Evolutionary conservation across 2,888 invertebrate species (phyloP).

Genomic region (Xanthia togata): DNA sequence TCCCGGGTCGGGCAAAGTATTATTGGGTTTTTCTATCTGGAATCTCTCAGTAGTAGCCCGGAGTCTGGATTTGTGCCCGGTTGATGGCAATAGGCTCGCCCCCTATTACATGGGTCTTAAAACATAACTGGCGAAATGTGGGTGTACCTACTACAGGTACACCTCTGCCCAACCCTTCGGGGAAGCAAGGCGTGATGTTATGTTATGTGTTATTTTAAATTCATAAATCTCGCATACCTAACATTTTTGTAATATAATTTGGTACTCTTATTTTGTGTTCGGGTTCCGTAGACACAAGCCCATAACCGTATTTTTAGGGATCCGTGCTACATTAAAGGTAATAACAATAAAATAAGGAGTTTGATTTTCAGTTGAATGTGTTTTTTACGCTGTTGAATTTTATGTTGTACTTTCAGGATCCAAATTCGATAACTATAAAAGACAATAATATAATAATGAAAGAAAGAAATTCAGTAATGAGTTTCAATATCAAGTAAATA

Average conservation of each 20-base stretch:
- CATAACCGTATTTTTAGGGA: slow-evolving; percentile 54
- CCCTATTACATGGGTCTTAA: too few species aligned
- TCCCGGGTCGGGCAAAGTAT: too few species aligned
- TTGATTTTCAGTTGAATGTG: slow-evolving; percentile 50
- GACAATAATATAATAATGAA: slow-evolving; percentile 28
- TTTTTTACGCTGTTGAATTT: slow-evolving; percentile 48
- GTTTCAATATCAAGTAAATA: slow-evolving; percentile 1
- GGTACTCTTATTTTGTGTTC: slow-evolving; percentile 45
- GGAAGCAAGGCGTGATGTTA: too few species aligned
- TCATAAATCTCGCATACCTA: too few species aligned
- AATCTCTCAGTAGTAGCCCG: too few species aligned
- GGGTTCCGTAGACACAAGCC: slow-evolving; percentile 22
- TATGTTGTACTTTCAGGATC: slow-evolving; percentile 48
- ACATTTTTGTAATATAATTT: slow-evolving; percentile 13
- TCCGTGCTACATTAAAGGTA: slow-evolving; percentile 49
- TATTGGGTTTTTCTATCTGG: too few species aligned
- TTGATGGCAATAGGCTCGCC: too few species aligned
- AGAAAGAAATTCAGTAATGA: neutral
- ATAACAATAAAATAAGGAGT: slow-evolving; percentile 51
- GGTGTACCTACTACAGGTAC: too few species aligned
- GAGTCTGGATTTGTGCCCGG: too few species aligned
- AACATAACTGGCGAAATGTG: too few species aligned
- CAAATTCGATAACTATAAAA: slow-evolving; percentile 56
- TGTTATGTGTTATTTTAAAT: too few species aligned
- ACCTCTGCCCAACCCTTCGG: too few species aligned